These are phyloP conservation scores for Colostygia pectinataria DNA, from an alignment of 2,888 invertebrate genomes.

Conservation along the genomic window DNA sequence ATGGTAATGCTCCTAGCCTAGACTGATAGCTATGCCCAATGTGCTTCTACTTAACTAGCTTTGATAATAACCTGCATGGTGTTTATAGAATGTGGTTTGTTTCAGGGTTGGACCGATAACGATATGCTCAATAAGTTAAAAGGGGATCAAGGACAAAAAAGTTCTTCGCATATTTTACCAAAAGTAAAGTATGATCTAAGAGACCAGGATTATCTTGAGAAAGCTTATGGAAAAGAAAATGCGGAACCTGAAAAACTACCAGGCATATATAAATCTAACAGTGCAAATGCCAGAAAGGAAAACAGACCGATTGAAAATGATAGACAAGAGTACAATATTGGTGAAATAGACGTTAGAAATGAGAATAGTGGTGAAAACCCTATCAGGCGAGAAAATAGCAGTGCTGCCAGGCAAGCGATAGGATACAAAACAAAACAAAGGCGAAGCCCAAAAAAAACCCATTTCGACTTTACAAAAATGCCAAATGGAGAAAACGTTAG, in stretches of 20 bases:
- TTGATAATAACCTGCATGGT: too few species aligned
- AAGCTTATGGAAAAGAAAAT: conserved; percentile 52
- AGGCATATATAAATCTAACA: conserved; percentile 50
- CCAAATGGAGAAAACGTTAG: conserved; percentile 61
- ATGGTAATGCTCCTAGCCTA: conserved; percentile 81
- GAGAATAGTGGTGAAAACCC: conserved; percentile 28
- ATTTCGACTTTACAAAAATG: conserved; percentile 58
- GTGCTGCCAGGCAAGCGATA: conserved; percentile 9
- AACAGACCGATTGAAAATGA: background rate
- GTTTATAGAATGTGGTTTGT: conserved; percentile 6
- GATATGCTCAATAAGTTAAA: conserved; percentile 65
- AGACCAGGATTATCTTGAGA: conserved; percentile 61
- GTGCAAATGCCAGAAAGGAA: conserved; percentile 35
- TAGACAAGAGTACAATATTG: conserved; percentile 23
- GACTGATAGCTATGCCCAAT: too few species aligned
- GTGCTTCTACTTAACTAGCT: too few species aligned
- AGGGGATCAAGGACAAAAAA: conserved; percentile 54
- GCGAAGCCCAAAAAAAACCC: conserved; percentile 56
- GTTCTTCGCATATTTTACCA: conserved; percentile 78
- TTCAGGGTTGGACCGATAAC: conserved; percentile 76
- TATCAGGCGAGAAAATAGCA: conserved; percentile 6
- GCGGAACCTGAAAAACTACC: conserved; percentile 58
- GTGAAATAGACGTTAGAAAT: conserved; percentile 14
- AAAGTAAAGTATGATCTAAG: conserved; percentile 63
- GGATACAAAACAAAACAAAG: conserved; percentile 36